Conservation (phyloP, 2,113 vertebrate species). For the Pyrgilauda ruficollis region DNA sequence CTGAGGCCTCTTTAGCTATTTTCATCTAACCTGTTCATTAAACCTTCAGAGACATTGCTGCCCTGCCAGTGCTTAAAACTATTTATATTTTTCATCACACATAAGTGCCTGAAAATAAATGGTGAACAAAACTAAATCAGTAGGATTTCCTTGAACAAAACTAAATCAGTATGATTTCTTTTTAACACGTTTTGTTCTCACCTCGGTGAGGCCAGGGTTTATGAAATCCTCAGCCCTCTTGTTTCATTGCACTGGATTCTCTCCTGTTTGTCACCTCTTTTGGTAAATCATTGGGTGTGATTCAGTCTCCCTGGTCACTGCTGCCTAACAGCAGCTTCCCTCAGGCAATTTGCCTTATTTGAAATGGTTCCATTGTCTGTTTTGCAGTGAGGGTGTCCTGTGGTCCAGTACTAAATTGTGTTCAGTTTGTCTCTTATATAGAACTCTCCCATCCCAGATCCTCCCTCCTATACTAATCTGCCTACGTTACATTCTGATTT, state of each 20-base stretch:
- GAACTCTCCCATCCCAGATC: not conserved
- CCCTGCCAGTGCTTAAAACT: not conserved
- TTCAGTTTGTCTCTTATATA: not conserved
- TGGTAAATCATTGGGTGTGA: rapidly evolving
- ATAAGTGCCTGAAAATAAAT: not conserved
- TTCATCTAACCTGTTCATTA: not conserved
- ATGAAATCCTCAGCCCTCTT: not conserved
- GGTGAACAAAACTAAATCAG: not conserved
- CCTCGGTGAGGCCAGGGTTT: not conserved
- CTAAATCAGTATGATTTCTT: not conserved
- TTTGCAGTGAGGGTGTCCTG: not conserved
- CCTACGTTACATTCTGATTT: not conserved
- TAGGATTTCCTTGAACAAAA: not conserved
- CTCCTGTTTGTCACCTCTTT: not conserved
- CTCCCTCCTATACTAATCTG: not conserved
- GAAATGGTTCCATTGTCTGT: not conserved
- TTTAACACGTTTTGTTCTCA: not conserved
- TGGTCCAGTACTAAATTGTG: not conserved
- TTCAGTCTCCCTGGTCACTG: not conserved
- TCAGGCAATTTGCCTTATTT: not conserved
- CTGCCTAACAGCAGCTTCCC: not conserved
- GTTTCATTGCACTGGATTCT: not conserved
- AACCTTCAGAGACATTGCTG: not conserved
- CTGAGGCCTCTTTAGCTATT: not conserved
- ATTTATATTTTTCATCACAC: not conserved